Conservation (phyloP, 1,140 invertebrate genomes). For the Caligus rogercresseyi region DNA sequence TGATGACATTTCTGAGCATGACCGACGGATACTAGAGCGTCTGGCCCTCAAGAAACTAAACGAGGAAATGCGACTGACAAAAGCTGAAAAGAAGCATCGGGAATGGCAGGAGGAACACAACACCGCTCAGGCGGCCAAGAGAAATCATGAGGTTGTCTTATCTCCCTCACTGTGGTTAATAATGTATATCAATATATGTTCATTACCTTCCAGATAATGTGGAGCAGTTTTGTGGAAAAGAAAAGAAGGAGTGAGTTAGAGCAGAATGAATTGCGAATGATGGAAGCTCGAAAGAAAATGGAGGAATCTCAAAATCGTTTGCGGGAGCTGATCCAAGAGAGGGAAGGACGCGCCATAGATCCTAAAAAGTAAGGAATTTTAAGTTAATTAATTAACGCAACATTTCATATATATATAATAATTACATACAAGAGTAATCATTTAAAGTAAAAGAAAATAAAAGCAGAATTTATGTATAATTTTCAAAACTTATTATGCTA, state of each 20-base stretch:
- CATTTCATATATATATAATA: too few species aligned
- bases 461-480: too few species aligned
- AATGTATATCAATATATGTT: too few species aligned
- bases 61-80: neutral
- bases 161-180: too few species aligned
- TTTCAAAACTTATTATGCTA: too few species aligned
- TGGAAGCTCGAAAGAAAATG: neutral
- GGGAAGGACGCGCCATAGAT: too few species aligned
- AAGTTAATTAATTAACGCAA: too few species aligned
- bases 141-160: neutral
- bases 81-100: neutral
- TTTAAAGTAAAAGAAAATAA: too few species aligned
- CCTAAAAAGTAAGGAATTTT: too few species aligned
- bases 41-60: neutral
- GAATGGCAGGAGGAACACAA: neutral
- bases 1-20: neutral
- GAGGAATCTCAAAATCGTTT: neutral
- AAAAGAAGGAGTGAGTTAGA: neutral
- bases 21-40: neutral
- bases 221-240: neutral
- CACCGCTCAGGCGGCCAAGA: neutral
- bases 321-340: neutral
- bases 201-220: neutral
- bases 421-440: too few species aligned
- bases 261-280: neutral